Percentiles rank a stretch among this genome's conserved stretches.
Evolutionary conservation across 2,797 vertebrate species (phyloP).

Genomic region (Helostoma temminkii): DNA sequence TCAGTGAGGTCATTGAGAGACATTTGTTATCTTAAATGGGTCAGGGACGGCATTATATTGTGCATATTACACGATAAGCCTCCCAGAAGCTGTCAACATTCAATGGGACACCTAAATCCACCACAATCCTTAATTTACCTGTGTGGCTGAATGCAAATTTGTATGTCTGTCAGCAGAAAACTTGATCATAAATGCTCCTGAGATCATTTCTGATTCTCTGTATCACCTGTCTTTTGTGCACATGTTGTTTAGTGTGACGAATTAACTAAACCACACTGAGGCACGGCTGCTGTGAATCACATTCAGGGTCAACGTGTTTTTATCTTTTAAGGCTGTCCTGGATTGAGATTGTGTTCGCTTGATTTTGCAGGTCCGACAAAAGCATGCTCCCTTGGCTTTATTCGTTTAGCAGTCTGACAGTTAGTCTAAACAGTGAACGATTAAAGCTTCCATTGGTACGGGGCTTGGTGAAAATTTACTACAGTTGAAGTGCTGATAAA

Average conservation of each 20-base stretch:
- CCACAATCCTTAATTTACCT: neutral
- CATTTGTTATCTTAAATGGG: neutral
- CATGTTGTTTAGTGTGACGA: neutral
- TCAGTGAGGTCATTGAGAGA: neutral
- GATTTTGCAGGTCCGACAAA: slow-evolving; percentile 6
- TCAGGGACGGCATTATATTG: neutral
- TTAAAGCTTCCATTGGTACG: neutral
- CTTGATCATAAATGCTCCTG: neutral
- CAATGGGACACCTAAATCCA: neutral
- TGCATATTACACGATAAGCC: neutral
- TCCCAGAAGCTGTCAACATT: neutral
- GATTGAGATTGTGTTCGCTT: slow-evolving; percentile 4
- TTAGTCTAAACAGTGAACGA: neutral
- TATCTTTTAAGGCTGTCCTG: neutral
- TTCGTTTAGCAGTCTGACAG: slow-evolving; percentile 21
- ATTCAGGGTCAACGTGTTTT: neutral
- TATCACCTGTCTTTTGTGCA: neutral
- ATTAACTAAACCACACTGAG: neutral
- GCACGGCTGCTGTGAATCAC: too few relatives aligned
- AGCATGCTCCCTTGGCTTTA: neutral
- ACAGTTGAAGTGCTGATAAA: slow-evolving; percentile 2
- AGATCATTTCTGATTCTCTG: neutral
- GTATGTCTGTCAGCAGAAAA: neutral
- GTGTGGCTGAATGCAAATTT: neutral
- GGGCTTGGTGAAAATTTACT: neutral